Conservation (phyloP, 2,888 invertebrate species). For the Drosophila falleni region DNA sequence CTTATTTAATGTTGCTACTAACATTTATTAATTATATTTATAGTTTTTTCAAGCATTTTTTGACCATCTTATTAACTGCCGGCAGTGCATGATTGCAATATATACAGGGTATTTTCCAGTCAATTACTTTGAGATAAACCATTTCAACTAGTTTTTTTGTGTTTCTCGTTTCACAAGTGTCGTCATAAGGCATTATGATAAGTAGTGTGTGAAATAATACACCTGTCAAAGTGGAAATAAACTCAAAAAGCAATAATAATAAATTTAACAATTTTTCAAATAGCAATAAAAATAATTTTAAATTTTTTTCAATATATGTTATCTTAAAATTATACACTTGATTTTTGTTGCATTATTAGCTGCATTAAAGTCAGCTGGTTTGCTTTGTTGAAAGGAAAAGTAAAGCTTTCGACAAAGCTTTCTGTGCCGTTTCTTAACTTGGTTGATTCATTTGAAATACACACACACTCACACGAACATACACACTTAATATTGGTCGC, state of each 20-base stretch:
- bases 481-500: constrained; percentile 32
- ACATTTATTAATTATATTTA: too few species aligned
- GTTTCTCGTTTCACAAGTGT: constrained; percentile 14
- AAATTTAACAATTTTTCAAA: constrained; percentile 1
- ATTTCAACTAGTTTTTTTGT: constrained; percentile 10
- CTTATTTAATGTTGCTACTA: too few species aligned
- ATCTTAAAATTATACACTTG: background rate
- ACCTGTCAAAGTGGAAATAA: background rate
- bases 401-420: constrained; percentile 49
- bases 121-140: background rate
- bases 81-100: too few species aligned
- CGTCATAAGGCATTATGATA: constrained; percentile 3
- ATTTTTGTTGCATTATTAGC: background rate
- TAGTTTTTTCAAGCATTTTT: too few species aligned
- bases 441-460: constrained; percentile 22
- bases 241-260: background rate
- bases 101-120: constrained; percentile 2
- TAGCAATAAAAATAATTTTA: background rate
- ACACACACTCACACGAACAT: background rate
- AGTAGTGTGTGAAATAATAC: constrained; percentile 11
- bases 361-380: constrained; percentile 32
- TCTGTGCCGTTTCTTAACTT: constrained; percentile 12
- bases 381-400: constrained; percentile 54
- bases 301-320: background rate
- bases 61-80: too few species aligned